Evolutionary conservation across 2,113 vertebrate genomes (phyloP).

Genomic region (Fulica atra): DNA sequence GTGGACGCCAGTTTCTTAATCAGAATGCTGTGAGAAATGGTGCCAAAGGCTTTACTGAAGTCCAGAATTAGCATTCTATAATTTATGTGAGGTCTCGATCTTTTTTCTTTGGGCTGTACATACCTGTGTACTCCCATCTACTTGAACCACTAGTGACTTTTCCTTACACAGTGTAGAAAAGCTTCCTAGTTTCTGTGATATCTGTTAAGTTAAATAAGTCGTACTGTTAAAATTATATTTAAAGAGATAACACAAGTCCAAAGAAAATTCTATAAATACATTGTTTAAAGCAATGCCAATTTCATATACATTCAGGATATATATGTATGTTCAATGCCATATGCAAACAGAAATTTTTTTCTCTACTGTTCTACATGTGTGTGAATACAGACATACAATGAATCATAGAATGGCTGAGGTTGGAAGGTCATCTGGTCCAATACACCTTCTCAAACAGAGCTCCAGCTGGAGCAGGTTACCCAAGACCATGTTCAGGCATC

Average conservation of each 20-base stretch:
- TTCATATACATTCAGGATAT: neutral
- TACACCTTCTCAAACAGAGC: too few species aligned
- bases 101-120: neutral
- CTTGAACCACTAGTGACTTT: neutral
- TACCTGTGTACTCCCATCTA: neutral
- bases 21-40: too few species aligned
- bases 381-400: neutral
- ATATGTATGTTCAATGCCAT: neutral
- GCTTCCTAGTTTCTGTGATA: neutral
- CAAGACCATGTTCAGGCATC: neutral
- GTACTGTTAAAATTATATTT: neutral
- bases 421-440: neutral
- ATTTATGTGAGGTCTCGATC: neutral
- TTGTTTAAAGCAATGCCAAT: neutral
- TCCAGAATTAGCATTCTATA: too few species aligned
- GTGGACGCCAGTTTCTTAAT: too few species aligned
- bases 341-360: neutral
- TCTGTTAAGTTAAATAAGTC: neutral
- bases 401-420: neutral
- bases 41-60: too few species aligned
- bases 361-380: neutral
- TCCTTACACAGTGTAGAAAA: neutral
- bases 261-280: neutral
- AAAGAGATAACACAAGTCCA: neutral
- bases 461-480: neutral